Evolutionary conservation across 2,888 invertebrate genomes (phyloP).

Genomic region (Caenorhabditis drosophilae): DNA sequence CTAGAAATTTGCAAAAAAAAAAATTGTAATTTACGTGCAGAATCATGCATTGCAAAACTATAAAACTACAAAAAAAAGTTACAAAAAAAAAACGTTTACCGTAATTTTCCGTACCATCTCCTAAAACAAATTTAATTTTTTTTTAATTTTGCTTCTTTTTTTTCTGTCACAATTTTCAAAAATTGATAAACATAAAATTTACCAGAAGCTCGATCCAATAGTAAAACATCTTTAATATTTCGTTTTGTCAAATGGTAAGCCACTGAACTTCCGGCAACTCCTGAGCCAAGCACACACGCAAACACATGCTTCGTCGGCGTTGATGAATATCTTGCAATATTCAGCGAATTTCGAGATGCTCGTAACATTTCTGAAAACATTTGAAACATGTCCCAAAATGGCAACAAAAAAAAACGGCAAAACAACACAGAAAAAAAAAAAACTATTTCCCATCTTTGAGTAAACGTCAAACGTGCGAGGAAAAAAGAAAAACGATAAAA

Average conservation of each 20-base stretch:
- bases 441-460: no score
- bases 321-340: slow-evolving; percentile 15
- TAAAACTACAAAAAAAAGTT: no score
- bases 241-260: slow-evolving; percentile 71
- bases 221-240: slow-evolving; percentile 66
- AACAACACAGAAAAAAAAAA: slow-evolving; percentile 1
- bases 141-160: background rate
- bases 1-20: no score
- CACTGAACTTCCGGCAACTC: slow-evolving; percentile 70
- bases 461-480: no score
- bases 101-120: background rate
- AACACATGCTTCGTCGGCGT: slow-evolving; percentile 46
- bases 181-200: background rate
- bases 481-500: no score
- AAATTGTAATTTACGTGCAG: no score
- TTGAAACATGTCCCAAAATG: no score
- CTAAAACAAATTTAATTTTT: no score
- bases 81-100: no score
- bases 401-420: slow-evolving; percentile 5
- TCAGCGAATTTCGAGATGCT: slow-evolving; percentile 19
- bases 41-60: no score
- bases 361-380: slow-evolving; percentile 32
- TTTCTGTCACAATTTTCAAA: no score
- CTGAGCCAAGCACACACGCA: slow-evolving; percentile 70
- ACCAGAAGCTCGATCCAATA: slow-evolving; percentile 53